phyloP scores from a whole-genome alignment of 2,113 vertebrate genomes.

The Litocranius walleri region DNA sequence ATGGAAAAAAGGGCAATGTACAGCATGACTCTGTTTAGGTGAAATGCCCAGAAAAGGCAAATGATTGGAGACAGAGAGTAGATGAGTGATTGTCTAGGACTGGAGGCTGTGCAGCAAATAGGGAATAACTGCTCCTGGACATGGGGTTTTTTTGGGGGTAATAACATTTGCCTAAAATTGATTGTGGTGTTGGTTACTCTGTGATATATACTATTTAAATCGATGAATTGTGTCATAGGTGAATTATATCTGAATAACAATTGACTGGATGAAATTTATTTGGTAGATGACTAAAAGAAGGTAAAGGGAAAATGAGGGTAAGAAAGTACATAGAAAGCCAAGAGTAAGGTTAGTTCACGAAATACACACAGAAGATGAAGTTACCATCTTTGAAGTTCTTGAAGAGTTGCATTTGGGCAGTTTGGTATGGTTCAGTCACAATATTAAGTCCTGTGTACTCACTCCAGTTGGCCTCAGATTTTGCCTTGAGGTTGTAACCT shows the following conservation, averaged over 20 bases:
- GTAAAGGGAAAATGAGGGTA: neutral
- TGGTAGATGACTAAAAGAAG: neutral
- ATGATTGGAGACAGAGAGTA: neutral
- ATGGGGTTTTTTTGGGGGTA: neutral
- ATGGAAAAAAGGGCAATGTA: neutral
- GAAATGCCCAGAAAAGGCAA: neutral
- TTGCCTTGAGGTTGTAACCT: neutral
- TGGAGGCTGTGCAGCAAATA: neutral
- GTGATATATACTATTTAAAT: neutral
- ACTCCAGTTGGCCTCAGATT: neutral
- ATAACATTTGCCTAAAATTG: neutral
- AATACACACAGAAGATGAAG: neutral
- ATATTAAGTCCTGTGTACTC: neutral
- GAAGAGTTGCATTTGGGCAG: neutral
- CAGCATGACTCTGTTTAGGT: neutral
- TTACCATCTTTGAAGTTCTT: too few species aligned
- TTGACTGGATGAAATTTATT: constrained; percentile 18
- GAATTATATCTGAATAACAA: neutral
- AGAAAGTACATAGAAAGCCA: neutral
- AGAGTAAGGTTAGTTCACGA: neutral
- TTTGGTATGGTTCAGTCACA: neutral
- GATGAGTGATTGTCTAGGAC: neutral
- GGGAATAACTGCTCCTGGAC: neutral
- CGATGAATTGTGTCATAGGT: neutral
- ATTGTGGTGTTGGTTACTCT: neutral